phyloP scores from a whole-genome alignment of 1,140 invertebrate species.

The Danaus plexippus region DNA sequence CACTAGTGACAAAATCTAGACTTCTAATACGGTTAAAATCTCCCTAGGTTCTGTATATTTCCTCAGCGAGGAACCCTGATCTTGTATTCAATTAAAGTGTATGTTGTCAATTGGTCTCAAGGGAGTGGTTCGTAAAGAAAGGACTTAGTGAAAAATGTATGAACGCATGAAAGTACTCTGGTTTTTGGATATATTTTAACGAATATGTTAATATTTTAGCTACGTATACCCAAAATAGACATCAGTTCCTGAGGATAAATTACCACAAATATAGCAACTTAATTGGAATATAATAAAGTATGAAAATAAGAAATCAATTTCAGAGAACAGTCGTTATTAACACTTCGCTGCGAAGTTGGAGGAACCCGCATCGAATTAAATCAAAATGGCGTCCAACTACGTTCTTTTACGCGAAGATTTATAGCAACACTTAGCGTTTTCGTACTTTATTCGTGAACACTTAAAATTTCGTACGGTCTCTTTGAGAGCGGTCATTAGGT shows the following conservation, averaged over 20 bases:
- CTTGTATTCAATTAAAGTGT: constrained; percentile 18
- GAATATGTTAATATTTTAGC: no score
- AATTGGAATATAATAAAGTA: neutral
- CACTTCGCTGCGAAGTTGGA: constrained; percentile 9
- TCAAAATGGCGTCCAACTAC: constrained; percentile 25
- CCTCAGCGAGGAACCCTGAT: constrained; percentile 11
- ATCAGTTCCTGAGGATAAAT: no score
- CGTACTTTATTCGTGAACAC: constrained; percentile 36
- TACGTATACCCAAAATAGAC: no score
- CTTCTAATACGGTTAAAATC: no score
- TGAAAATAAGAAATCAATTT: neutral
- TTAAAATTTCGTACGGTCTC: constrained; percentile 35
- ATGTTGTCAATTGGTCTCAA: neutral
- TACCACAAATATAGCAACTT: no score
- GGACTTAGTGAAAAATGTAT: neutral
- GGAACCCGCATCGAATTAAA: constrained; percentile 35
- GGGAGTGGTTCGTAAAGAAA: neutral
- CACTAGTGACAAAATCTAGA: no score
- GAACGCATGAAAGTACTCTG: neutral
- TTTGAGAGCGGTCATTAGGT: constrained; percentile 19
- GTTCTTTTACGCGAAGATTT: constrained; percentile 47
- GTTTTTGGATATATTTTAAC: neutral
- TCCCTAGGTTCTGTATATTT: no score
- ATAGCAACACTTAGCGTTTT: constrained; percentile 47
- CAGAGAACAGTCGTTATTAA: neutral